Evolutionary conservation across 1,140 invertebrate genomes (phyloP).

Genomic region (Drosophila virilis): DNA sequence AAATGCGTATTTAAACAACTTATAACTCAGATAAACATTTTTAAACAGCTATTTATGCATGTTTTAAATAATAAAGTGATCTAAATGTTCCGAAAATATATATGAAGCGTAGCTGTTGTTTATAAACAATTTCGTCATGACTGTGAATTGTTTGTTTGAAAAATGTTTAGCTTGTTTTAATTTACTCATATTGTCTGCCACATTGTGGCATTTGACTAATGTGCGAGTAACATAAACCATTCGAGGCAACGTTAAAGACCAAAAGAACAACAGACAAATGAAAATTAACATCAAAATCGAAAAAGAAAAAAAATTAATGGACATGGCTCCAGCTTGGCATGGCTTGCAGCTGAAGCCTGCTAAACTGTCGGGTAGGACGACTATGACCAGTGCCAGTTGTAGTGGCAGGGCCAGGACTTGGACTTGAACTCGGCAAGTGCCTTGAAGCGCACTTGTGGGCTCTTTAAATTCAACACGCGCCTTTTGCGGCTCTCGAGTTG

Average conservation of each 20-base stretch:
- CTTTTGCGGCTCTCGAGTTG: conserved; percentile 36
- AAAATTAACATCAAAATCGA: conserved; percentile 37
- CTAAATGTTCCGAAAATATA: not conserved
- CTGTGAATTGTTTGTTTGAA: conserved; percentile 7
- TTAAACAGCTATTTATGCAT: too few species aligned
- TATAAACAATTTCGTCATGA: conserved; percentile 24
- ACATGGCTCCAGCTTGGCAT: conserved; percentile 25
- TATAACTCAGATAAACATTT: too few species aligned
- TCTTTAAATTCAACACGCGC: conserved; percentile 73
- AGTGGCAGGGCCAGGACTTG: not conserved
- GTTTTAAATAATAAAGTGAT: too few species aligned
- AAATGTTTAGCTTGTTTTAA: conserved; percentile 12
- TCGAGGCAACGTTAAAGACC: conserved; percentile 4
- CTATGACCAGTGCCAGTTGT: not conserved
- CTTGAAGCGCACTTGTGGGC: conserved; percentile 20
- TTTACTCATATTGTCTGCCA: not conserved
- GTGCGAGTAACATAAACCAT: conserved; percentile 27
- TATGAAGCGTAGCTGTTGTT: conserved; percentile 1
- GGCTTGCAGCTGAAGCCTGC: not conserved
- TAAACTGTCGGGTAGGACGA: not conserved
- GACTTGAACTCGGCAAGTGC: conserved; percentile 5
- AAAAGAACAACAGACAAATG: conserved; percentile 16
- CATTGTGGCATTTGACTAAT: conserved; percentile 28
- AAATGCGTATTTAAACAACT: too few species aligned
- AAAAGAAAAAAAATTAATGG: conserved; percentile 8